Conservation (phyloP, 2,797 vertebrate genomes). For the Rhinichthys osculus region DNA sequence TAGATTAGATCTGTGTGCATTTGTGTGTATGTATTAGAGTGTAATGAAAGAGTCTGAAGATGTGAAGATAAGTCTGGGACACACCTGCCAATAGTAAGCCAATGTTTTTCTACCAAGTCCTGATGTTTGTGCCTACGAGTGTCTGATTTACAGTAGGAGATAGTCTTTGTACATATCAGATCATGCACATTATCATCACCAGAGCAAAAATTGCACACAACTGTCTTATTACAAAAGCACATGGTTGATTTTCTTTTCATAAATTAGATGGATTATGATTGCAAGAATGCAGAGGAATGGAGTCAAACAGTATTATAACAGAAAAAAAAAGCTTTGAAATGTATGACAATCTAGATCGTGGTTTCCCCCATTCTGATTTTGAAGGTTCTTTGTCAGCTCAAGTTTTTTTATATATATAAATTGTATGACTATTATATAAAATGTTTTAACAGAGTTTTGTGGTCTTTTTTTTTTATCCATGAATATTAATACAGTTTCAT, state of each 20-base stretch:
- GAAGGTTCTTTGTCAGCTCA: constrained; percentile 71
- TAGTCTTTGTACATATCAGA: constrained; percentile 31
- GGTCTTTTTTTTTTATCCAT: background rate
- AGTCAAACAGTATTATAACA: constrained; percentile 69
- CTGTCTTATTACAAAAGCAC: constrained; percentile 36
- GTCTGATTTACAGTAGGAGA: constrained; percentile 41
- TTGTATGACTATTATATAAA: constrained; percentile 71
- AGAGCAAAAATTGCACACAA: constrained; percentile 29
- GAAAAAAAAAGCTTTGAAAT: constrained; percentile 65
- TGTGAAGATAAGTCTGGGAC: constrained; percentile 38
- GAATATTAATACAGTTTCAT: background rate
- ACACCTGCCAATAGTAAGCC: constrained; percentile 26
- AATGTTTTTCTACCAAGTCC: constrained; percentile 28
- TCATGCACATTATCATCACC: constrained; percentile 8
- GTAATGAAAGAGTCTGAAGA: constrained; percentile 30
- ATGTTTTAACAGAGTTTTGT: constrained; percentile 63
- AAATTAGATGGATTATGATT: constrained; percentile 31
- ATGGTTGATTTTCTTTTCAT: constrained; percentile 21
- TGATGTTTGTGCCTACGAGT: constrained; percentile 43
- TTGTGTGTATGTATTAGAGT: constrained; percentile 23
- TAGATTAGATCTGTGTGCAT: constrained; percentile 16
- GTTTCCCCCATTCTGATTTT: constrained; percentile 74
- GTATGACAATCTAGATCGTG: constrained; percentile 75
- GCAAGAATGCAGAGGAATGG: constrained; percentile 34
- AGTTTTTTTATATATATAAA: constrained; percentile 69